Percentiles rank a stretch among this genome's conserved stretches.
Evolutionary conservation across 2,888 invertebrate genomes (phyloP).

Genomic region (Thyatira batis): DNA sequence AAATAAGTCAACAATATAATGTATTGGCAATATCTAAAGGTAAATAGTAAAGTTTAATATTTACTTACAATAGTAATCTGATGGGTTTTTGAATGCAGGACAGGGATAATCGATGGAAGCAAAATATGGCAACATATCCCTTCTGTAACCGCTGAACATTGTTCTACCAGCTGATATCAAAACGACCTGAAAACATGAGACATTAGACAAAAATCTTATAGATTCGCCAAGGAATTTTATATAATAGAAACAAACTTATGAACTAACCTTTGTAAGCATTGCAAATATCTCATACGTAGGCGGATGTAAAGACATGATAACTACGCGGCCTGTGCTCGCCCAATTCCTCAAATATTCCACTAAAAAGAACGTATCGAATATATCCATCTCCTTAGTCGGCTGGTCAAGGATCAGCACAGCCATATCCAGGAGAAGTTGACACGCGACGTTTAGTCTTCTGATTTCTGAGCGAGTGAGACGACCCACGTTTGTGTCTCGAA

Average conservation of each 20-base stretch:
- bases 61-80: conserved; percentile 96
- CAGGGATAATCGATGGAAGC: conserved; percentile 95
- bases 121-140: conserved; percentile 96
- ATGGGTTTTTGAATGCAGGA: conserved; percentile 97
- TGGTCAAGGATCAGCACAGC: conserved; percentile 94
- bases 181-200: conserved; percentile 79
- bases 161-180: conserved; percentile 94
- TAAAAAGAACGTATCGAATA: conserved; percentile 97
- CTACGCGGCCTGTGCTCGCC: conserved; percentile 91
- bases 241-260: not conserved
- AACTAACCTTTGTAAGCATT: conserved; percentile 89
- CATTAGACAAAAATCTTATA: not conserved
- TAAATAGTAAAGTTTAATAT: too few species aligned
- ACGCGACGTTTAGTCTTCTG: conserved; percentile 93
- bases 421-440: conserved; percentile 92
- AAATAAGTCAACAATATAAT: too few species aligned
- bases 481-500: conserved; percentile 92
- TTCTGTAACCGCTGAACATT: conserved; percentile 94
- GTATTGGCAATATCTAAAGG: too few species aligned
- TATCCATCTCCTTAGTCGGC: conserved; percentile 94
- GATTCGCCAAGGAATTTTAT: not conserved
- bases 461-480: conserved; percentile 94
- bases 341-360: conserved; percentile 97
- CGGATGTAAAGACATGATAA: conserved; percentile 95
- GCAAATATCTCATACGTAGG: conserved; percentile 97